Percentiles rank a stretch among this genome's conserved stretches.
These are phyloP conservation scores for Mesocricetus auratus DNA, from an alignment of 2,113 vertebrate genomes.

Conservation along the genomic window DNA sequence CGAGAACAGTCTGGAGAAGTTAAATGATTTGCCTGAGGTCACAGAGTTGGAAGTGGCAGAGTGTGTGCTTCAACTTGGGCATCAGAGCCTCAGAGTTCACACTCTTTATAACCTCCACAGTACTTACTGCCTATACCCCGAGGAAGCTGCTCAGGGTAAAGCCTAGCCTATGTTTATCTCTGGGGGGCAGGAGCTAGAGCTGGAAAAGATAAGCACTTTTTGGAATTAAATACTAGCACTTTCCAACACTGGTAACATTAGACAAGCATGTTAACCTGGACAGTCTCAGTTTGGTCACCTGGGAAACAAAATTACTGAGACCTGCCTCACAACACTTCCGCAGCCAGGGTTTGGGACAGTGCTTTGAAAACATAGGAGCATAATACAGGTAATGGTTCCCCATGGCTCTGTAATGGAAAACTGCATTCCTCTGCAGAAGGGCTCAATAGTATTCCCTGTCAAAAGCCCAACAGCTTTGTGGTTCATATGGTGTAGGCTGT, in stretches of 20 bases:
- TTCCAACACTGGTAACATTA: not conserved
- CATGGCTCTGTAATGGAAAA: conserved; percentile 9
- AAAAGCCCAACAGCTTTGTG: not conserved
- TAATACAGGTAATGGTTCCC: not conserved
- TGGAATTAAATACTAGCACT: not conserved
- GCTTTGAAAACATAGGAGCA: conserved; percentile 4
- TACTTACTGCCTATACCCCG: too few species aligned
- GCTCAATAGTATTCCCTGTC: not conserved
- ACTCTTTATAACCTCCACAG: not conserved
- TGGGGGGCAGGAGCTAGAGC: not conserved
- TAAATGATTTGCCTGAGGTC: not conserved
- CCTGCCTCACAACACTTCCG: not conserved
- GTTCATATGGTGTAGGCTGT: not conserved
- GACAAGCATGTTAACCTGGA: not conserved
- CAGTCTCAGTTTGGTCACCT: not conserved
- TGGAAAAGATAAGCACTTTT: not conserved
- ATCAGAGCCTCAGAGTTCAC: not conserved
- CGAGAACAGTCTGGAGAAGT: not conserved
- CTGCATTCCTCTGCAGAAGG: conserved; percentile 30
- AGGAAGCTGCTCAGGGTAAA: conserved; percentile 17
- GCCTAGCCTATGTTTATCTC: not conserved
- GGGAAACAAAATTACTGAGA: conserved; percentile 10
- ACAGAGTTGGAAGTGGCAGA: not conserved
- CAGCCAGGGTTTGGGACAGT: not conserved
- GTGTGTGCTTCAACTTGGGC: not conserved